Percentiles rank a stretch among this genome's conserved stretches.
Evolutionary conservation across 2,888 invertebrate species (phyloP).

Genomic region (Alloplasta piceator): DNA sequence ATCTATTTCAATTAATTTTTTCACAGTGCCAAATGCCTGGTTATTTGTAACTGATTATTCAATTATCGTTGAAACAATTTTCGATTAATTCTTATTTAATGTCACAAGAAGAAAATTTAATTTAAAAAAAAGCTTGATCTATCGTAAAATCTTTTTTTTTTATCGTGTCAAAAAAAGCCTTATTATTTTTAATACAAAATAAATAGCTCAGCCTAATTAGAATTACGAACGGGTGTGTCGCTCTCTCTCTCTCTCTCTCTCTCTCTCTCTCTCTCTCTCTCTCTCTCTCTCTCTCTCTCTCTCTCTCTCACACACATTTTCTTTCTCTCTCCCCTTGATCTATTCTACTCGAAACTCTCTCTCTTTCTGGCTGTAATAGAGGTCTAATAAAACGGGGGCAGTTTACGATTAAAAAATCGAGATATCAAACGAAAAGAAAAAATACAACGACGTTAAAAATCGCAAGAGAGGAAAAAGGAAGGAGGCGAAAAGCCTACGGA

Average conservation of each 20-base stretch:
- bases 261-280: slow-evolving; percentile 50
- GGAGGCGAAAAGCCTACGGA: slow-evolving; percentile 21
- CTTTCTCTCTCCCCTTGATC: slow-evolving; percentile 34
- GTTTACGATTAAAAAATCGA: slow-evolving; percentile 46
- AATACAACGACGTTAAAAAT: slow-evolving; percentile 51
- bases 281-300: slow-evolving; percentile 8
- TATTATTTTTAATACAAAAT: slow-evolving; percentile 40
- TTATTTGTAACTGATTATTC: too few relatives aligned
- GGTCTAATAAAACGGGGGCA: slow-evolving; percentile 56
- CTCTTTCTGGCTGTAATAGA: slow-evolving; percentile 62
- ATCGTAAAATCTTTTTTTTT: too few relatives aligned
- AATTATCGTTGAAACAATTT: too few relatives aligned
- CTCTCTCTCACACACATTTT: slow-evolving; percentile 48
- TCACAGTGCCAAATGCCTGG: too few relatives aligned
- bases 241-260: slow-evolving; percentile 56
- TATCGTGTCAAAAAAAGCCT: slow-evolving; percentile 31
- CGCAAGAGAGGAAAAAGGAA: slow-evolving; percentile 45
- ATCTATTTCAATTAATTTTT: too few relatives aligned
- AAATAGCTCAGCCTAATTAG: slow-evolving; percentile 45
- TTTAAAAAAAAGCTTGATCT: too few relatives aligned
- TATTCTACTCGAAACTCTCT: slow-evolving; percentile 16
- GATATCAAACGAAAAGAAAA: slow-evolving; percentile 59
- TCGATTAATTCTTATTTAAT: too few relatives aligned
- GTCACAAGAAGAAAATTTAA: too few relatives aligned
- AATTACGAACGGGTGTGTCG: slow-evolving; percentile 57